These are phyloP conservation scores for Herpetotheres cachinnans DNA, from an alignment of 2,113 vertebrate genomes.

Conservation along the genomic window DNA sequence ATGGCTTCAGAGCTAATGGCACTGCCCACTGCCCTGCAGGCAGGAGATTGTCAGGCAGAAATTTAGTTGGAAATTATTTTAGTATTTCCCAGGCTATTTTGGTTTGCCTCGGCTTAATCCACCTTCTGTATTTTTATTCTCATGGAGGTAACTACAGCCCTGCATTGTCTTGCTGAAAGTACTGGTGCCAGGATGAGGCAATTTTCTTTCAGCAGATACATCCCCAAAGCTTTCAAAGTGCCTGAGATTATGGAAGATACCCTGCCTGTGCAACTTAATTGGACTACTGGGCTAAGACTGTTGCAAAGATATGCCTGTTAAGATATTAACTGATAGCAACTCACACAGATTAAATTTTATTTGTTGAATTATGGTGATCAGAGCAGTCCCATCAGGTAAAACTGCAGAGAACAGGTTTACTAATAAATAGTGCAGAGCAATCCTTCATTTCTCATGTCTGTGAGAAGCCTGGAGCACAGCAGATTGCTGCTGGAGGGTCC, in stretches of 20 bases:
- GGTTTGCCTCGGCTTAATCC: not conserved
- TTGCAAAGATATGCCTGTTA: not conserved
- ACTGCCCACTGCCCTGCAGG: not conserved
- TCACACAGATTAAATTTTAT: not conserved
- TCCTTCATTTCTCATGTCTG: not conserved
- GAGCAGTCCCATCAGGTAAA: conserved; percentile 4
- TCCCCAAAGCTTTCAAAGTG: conserved; percentile 8
- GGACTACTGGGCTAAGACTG: not conserved
- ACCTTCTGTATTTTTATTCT: not conserved
- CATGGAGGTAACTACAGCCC: not conserved
- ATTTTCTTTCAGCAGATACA: not conserved
- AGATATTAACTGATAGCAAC: not conserved
- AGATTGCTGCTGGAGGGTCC: conserved; percentile 8
- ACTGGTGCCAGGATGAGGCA: not conserved
- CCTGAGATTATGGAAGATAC: not conserved
- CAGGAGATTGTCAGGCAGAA: not conserved
- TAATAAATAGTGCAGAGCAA: not conserved
- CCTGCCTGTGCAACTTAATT: not conserved
- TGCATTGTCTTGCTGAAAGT: not conserved
- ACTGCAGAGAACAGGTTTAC: conserved; percentile 1
- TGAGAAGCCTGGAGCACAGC: not conserved
- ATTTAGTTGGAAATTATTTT: not conserved
- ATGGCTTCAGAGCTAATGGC: not conserved
- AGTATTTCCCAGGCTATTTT: not conserved
- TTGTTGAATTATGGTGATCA: not conserved